A percentile compares a stretch with the other conserved stretches of the same genome.
These are phyloP conservation scores for Nymphalis polychloros DNA, from an alignment of 2,888 invertebrate genomes.

Conservation along the genomic window DNA sequence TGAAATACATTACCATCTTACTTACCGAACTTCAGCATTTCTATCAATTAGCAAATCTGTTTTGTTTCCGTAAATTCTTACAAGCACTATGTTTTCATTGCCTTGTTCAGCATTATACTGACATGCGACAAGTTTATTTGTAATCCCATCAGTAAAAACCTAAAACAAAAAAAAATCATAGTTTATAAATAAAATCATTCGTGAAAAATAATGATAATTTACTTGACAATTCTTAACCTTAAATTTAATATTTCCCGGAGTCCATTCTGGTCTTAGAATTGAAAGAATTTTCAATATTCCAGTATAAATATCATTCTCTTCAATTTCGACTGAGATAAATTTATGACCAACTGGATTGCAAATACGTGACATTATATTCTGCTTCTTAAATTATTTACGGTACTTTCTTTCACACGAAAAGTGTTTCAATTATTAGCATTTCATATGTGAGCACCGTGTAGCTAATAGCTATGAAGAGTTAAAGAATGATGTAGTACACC, in stretches of 20 bases:
- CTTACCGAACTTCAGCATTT: conserved; percentile 88
- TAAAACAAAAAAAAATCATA: conserved; percentile 59
- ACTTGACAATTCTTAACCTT: conserved; percentile 80
- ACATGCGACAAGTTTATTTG: conserved; percentile 94
- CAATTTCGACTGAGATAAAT: conserved; percentile 83
- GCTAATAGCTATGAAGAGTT: not conserved
- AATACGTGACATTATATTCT: conserved; percentile 55
- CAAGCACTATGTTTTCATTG: conserved; percentile 86
- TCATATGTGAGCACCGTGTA: conserved; percentile 9
- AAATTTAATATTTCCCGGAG: conserved; percentile 82
- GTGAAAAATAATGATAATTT: conserved; percentile 5
- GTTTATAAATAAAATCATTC: not conserved
- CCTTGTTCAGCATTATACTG: conserved; percentile 63
- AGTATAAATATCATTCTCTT: conserved; percentile 84
- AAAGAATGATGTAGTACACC: not conserved
- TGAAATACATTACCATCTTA: conserved; percentile 1
- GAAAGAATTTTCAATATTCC: conserved; percentile 86
- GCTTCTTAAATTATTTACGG: conserved; percentile 16
- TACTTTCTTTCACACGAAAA: not conserved
- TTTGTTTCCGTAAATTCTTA: conserved; percentile 95
- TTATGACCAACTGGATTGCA: conserved; percentile 61
- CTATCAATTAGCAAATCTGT: conserved; percentile 96
- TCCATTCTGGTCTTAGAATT: conserved; percentile 87
- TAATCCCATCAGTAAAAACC: conserved; percentile 96
- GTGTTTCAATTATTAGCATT: conserved; percentile 21